Percentiles rank a stretch among this genome's conserved stretches.
Conservation (phyloP, 2,888 invertebrate genomes). For the Asteroscopus sphinx region DNA sequence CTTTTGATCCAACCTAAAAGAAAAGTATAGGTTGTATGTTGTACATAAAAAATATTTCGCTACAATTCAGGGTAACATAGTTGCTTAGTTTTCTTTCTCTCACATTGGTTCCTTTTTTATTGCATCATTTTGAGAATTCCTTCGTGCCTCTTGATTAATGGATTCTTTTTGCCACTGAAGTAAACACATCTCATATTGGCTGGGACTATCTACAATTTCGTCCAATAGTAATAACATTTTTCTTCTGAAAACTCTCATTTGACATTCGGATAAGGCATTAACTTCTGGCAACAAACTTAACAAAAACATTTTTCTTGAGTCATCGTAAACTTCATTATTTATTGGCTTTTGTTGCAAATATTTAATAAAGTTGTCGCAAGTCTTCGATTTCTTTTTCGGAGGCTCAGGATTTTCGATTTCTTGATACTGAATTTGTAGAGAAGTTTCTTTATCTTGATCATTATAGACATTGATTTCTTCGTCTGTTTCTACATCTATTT, state of each 20-base stretch:
- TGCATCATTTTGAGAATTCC: slow-evolving; percentile 19
- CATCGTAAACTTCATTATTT: slow-evolving; percentile 47
- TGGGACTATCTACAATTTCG: slow-evolving; percentile 56
- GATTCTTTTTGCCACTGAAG: slow-evolving; percentile 52
- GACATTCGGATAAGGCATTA: slow-evolving; percentile 62
- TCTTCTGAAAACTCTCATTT: slow-evolving; percentile 69
- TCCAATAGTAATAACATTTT: slow-evolving; percentile 66
- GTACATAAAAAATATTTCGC: no score
- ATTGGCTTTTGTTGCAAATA: slow-evolving; percentile 33
- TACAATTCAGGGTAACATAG: no score
- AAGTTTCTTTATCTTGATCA: slow-evolving; percentile 29
- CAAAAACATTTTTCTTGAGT: slow-evolving; percentile 63
- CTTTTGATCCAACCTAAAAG: not conserved
- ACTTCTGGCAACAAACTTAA: slow-evolving; percentile 68
- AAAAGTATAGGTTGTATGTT: no score
- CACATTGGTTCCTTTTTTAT: slow-evolving; percentile 46
- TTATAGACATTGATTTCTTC: slow-evolving; percentile 54
- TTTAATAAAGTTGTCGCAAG: slow-evolving; percentile 25
- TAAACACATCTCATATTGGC: slow-evolving; percentile 45
- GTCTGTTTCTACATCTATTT: slow-evolving; percentile 58
- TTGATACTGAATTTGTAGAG: slow-evolving; percentile 35
- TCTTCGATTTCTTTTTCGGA: slow-evolving; percentile 34
- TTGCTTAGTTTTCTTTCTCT: not conserved
- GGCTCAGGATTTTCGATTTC: slow-evolving; percentile 39
- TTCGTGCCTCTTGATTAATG: slow-evolving; percentile 28